Evolutionary conservation across 2,113 vertebrate genomes (phyloP).

Genomic region (Talpa occidentalis): DNA sequence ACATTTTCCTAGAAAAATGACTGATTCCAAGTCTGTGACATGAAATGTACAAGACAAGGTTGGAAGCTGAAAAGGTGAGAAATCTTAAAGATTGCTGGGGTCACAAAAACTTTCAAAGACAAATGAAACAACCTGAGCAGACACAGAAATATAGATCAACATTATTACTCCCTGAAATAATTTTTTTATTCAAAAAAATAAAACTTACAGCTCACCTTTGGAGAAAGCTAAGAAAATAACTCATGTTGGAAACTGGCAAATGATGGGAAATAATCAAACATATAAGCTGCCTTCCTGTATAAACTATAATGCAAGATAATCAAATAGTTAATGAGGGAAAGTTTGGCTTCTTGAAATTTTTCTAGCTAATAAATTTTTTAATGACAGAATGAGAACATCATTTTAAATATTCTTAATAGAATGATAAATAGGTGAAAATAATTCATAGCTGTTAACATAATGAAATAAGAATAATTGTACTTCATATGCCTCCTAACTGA

Average conservation of each 20-base stretch:
- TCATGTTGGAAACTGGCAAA: neutral
- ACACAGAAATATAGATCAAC: neutral
- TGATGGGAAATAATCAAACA: neutral
- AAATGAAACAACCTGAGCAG: neutral
- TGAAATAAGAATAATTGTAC: constrained; percentile 33
- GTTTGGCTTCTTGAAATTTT: neutral
- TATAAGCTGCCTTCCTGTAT: neutral
- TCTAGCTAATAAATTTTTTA: constrained; percentile 16
- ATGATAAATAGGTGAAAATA: constrained; percentile 34
- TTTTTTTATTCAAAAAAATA: neutral
- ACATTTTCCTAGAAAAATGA: neutral
- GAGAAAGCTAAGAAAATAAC: neutral
- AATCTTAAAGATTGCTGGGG: neutral
- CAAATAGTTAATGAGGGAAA: neutral
- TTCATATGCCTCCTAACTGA: neutral
- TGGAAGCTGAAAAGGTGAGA: neutral
- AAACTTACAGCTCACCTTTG: neutral
- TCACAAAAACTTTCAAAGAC: neutral
- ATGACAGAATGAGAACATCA: neutral
- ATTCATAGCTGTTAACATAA: neutral
- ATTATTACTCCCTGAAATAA: neutral
- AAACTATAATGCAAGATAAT: neutral
- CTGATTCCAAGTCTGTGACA: neutral
- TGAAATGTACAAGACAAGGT: neutral
- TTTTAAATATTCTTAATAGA: constrained; percentile 13